Evolutionary conservation across 2,888 invertebrate genomes (phyloP).

Genomic region (Tetropium fuscum): DNA sequence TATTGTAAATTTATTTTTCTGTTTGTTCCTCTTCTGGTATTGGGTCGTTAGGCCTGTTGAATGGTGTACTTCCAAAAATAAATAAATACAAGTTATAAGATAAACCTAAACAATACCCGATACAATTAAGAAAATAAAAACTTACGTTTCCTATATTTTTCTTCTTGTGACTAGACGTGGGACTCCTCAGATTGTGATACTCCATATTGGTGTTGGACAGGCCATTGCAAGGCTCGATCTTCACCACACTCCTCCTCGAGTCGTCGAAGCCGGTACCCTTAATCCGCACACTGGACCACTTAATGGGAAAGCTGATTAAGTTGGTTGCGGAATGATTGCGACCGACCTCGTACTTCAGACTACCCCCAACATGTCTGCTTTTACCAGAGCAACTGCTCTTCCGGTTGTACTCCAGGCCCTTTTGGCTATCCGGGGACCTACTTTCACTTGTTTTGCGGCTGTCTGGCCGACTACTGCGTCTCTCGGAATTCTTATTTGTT

Average conservation of each 20-base stretch:
- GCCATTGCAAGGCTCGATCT: conserved; percentile 76
- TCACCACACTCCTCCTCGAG: conserved; percentile 73
- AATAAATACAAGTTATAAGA: no score
- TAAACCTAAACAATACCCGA: background rate
- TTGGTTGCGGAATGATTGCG: conserved; percentile 60
- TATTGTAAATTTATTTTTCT: no score
- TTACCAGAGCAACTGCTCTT: conserved; percentile 42
- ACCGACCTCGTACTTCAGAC: conserved; percentile 62
- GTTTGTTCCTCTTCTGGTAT: no score
- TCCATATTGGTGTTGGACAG: conserved; percentile 56
- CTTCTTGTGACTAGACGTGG: conserved; percentile 55
- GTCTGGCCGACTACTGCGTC: conserved; percentile 38
- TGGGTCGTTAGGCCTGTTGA: no score
- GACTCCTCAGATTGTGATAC: conserved; percentile 58
- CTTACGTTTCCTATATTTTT: conserved; percentile 64
- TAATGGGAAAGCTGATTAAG: conserved; percentile 65
- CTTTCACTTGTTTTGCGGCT: conserved; percentile 44
- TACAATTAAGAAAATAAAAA: conserved; percentile 33
- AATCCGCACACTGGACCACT: conserved; percentile 75
- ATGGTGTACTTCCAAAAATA: no score
- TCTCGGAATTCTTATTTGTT: conserved; percentile 30
- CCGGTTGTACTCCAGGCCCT: conserved; percentile 17
- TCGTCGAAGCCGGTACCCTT: conserved; percentile 74
- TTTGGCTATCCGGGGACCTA: conserved; percentile 35
- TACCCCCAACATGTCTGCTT: conserved; percentile 55